Evolutionary conservation across 2,888 invertebrate species (phyloP).

Genomic region (Cerastoderma edule): DNA sequence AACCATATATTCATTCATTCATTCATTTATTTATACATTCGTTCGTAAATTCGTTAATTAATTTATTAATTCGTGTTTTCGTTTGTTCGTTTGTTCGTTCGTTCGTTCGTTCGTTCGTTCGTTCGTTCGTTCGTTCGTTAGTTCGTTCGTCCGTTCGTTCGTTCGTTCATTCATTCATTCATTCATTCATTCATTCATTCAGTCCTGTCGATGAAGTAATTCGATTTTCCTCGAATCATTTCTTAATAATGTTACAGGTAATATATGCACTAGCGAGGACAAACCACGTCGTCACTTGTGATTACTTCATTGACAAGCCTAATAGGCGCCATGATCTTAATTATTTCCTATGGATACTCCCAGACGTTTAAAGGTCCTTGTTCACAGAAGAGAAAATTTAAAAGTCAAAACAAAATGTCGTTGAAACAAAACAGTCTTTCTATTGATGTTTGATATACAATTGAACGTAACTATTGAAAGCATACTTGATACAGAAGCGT

Average conservation of each 20-base stretch:
- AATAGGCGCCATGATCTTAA: not conserved
- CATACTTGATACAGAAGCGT: too few relatives aligned
- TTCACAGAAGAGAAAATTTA: too few relatives aligned
- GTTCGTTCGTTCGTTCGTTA: not conserved
- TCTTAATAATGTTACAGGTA: not conserved
- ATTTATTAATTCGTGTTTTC: not conserved
- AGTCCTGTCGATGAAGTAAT: not conserved
- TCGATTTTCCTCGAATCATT: not conserved
- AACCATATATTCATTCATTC: not conserved
- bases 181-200: conserved; percentile 1
- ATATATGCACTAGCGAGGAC: too few relatives aligned
- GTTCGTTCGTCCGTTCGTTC: not conserved
- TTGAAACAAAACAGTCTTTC: too few relatives aligned
- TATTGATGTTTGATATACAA: too few relatives aligned
- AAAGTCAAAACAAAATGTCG: too few relatives aligned
- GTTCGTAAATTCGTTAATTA: not conserved
- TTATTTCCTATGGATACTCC: not conserved
- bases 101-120: not conserved
- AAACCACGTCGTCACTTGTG: not conserved
- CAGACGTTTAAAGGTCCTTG: too few relatives aligned
- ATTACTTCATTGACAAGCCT: not conserved
- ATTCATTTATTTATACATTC: not conserved
- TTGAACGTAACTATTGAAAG: too few relatives aligned
- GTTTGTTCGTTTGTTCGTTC: not conserved
- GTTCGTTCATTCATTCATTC: not conserved